phyloP scores from a whole-genome alignment of 30 jellyfish, hydroid and myxozoan genomes.

The Phacellophora camtschatica region DNA sequence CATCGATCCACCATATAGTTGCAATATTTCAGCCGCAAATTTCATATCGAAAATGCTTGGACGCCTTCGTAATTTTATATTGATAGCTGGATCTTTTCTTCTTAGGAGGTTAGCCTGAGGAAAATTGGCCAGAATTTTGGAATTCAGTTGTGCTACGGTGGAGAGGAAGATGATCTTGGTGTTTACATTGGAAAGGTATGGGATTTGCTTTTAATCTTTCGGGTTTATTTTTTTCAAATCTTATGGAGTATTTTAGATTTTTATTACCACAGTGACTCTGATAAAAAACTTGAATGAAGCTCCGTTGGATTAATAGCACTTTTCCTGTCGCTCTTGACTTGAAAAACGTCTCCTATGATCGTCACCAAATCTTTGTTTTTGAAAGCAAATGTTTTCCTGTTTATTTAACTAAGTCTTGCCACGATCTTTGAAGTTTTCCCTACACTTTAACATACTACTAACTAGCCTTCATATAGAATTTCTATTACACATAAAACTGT shows the following conservation, averaged over 20 bases:
- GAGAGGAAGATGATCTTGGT: conserved; percentile 83
- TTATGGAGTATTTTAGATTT: neutral
- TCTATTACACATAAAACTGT: no score
- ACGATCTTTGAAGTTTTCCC: no score
- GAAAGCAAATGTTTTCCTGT: no score
- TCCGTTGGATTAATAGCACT: neutral
- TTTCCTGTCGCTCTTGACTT: neutral
- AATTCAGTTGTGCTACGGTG: conserved; percentile 74
- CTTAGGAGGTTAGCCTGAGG: conserved; percentile 68
- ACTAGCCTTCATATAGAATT: no score
- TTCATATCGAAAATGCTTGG: neutral
- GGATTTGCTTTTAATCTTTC: neutral
- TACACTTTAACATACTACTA: no score
- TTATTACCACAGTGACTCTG: neutral
- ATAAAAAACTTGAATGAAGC: neutral
- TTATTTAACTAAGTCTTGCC: no score
- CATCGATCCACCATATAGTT: no score
- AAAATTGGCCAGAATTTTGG: conserved; percentile 62
- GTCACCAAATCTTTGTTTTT: no score
- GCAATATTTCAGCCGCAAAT: neutral
- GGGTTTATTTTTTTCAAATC: neutral
- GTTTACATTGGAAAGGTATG: conserved; percentile 89
- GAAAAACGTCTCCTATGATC: no score
- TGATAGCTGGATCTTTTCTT: neutral
- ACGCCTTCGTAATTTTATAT: neutral